Conservation (phyloP, 2,797 vertebrate genomes). For the Lerista edwardsae region DNA sequence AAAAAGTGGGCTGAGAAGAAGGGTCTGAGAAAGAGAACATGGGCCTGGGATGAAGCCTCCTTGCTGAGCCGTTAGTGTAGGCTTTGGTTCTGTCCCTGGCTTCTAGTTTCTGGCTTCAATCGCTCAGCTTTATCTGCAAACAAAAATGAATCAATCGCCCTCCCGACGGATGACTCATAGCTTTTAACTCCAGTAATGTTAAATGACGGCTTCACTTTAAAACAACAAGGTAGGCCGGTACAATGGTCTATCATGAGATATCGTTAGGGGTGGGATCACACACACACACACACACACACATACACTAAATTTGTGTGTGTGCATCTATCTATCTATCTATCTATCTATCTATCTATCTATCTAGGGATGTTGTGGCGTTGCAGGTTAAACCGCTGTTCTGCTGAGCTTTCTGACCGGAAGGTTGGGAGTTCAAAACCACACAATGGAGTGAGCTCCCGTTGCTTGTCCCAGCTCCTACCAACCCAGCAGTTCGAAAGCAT, state of each 20-base stretch:
- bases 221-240: neutral
- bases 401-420: too few species aligned
- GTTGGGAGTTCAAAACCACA: too few species aligned
- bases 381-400: too few species aligned
- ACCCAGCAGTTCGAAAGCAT: too few species aligned
- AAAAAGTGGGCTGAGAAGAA: neutral
- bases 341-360: too few species aligned
- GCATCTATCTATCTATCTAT: too few species aligned
- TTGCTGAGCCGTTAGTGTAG: neutral
- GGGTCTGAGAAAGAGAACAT: neutral
- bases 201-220: neutral
- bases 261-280: neutral
- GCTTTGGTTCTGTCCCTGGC: neutral
- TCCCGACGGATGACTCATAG: conserved; percentile 5
- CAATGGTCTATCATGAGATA: too few species aligned
- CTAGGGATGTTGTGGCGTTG: too few species aligned
- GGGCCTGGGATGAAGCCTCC: neutral
- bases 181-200: neutral
- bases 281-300: too few species aligned
- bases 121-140: neutral
- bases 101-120: neutral
- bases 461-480: too few species aligned
- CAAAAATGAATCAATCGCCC: neutral
- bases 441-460: too few species aligned
- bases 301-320: too few species aligned